Evolutionary conservation across 2,113 vertebrate species (phyloP), one percentile per base, ranked within the genome.

Genomic region (Gasterosteus nipponicus): DNA sequence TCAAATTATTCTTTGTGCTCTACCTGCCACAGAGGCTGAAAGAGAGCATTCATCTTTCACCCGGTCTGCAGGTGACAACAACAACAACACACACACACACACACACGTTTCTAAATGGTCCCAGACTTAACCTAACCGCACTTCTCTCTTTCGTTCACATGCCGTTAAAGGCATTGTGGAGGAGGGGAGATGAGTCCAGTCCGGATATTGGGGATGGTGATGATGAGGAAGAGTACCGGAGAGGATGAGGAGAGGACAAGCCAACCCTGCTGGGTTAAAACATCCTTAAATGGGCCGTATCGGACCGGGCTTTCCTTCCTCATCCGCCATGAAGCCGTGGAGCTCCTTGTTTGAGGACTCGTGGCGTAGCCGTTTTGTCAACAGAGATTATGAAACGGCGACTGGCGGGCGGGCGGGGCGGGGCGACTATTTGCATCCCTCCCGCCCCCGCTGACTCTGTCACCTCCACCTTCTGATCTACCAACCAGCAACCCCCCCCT

Each of bases 1-100:
- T 92, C 85, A 87, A 91, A 91, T 93, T 89, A 90, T 90, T 91
- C 86, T 90, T 86, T 85, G 78, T 83, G 88, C 88, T 90, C 88
- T 81, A 82, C 83, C 91, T 93, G 91, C 87, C 89, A 91, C 73
- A 72, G 66, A 85, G 77, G 87, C 82, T 78, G 85, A 82, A 82
- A 87, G 77, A 91, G 83, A 85, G 87, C 91, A 93, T 93, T 91
- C 75, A 91, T 93, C 91, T 92, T 87, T 86, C 72, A 82, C 46
- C 51, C 69, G 47, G 80, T 81, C 75, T 83, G 87, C 85, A 88
- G 86, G 82, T 90, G 90, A 89, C 78, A 86, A 74, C 80, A 71
- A 53, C 59, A 59, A 58, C 61, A 58, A 70, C 81, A 46, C 57
- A 75, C 71, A 79, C 58, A 73, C 64, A 49, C 49, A 71, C 46